These are phyloP conservation scores for Trichonephila clavipes DNA, from an alignment of 1,140 invertebrate species.

Conservation along the genomic window DNA sequence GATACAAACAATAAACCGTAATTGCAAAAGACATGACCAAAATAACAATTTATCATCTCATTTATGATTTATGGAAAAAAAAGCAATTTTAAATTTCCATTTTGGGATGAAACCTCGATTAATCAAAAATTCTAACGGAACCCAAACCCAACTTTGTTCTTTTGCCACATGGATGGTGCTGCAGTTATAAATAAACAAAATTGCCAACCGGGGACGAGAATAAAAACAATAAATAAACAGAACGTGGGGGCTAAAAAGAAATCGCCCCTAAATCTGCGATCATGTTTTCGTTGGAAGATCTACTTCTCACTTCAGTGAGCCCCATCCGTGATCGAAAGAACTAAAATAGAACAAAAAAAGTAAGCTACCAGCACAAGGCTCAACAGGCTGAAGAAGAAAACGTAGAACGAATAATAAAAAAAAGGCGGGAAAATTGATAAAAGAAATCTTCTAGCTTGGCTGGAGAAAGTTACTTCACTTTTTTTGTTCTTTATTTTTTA, in stretches of 20 bases:
- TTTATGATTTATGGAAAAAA: no score
- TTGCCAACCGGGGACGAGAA: constrained; percentile 9
- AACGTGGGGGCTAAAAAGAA: background rate
- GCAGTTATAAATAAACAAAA: constrained; percentile 66
- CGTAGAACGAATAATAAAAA: constrained; percentile 4
- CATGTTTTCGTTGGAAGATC: constrained; percentile 65
- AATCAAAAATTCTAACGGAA: background rate
- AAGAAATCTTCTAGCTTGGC: constrained; percentile 60
- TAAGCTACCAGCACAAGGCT: constrained; percentile 17
- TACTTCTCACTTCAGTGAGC: constrained; percentile 53
- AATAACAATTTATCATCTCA: no score
- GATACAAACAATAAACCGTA: no score
- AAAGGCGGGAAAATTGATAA: constrained; percentile 68
- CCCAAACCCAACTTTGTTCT: constrained; percentile 30
- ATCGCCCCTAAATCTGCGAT: constrained; percentile 66
- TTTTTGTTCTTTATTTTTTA: constrained; percentile 35
- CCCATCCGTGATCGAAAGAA: constrained; percentile 14
- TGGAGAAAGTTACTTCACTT: constrained; percentile 50
- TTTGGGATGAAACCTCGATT: background rate
- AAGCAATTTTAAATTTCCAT: background rate
- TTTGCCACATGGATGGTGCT: background rate
- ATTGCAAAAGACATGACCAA: no score
- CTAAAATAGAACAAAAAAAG: constrained; percentile 35
- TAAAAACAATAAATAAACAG: constrained; percentile 42
- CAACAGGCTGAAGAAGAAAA: constrained; percentile 63